Evolutionary conservation across 2,113 vertebrate species (phyloP).

Genomic region (Potamarius usumacintae): DNA sequence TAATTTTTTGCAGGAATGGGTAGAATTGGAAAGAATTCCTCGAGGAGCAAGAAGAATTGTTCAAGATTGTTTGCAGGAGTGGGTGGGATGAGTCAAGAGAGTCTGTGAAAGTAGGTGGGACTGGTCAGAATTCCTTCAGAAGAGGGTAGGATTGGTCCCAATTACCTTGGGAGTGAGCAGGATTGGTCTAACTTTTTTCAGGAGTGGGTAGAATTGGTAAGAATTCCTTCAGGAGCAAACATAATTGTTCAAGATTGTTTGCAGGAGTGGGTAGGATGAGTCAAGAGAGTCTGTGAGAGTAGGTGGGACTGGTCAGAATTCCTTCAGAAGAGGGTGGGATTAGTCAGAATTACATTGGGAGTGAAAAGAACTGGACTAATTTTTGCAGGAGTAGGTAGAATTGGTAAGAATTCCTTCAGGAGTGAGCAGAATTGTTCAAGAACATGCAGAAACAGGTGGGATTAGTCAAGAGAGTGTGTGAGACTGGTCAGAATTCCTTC

Average conservation of each 20-base stretch:
- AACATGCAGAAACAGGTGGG: no score
- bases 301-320: neutral
- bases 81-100: neutral
- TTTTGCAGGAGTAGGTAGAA: neutral
- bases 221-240: neutral
- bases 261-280: neutral
- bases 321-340: neutral
- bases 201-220: neutral
- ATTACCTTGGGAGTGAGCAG: neutral
- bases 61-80: neutral
- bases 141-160: neutral
- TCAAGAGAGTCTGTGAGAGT: neutral
- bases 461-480: neutral
- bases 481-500: neutral
- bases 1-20: no score
- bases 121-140: no score
- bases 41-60: neutral
- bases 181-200: neutral
- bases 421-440: neutral
- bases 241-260: neutral
- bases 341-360: neutral
- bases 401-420: neutral
- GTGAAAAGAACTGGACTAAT: neutral
- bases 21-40: neutral
- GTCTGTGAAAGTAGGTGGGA: neutral